Evolutionary conservation across 2,797 vertebrate species (phyloP).

Genomic region (Helarctos malayanus): DNA sequence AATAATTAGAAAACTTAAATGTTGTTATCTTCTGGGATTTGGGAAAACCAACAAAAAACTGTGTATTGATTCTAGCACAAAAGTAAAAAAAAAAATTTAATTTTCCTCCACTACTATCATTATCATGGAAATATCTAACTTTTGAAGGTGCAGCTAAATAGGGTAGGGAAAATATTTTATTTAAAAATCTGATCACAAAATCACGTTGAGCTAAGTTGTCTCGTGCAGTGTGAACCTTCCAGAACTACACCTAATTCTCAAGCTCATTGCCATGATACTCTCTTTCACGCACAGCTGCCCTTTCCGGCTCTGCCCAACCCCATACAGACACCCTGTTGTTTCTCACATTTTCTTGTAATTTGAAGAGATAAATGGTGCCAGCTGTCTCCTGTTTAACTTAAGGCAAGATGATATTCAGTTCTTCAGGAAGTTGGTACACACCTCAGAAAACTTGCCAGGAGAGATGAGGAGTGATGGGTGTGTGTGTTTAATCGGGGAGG

Average conservation of each 20-base stretch:
- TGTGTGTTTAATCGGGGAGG: background rate
- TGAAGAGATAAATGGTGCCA: slow-evolving; percentile 79
- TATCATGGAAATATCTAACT: slow-evolving; percentile 74
- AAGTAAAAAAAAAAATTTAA: slow-evolving; percentile 68
- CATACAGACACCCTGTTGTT: slow-evolving; percentile 77
- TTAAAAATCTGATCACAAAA: slow-evolving; percentile 71
- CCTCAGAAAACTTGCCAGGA: slow-evolving; percentile 70
- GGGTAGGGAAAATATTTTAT: background rate
- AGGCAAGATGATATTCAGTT: slow-evolving; percentile 83
- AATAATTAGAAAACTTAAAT: slow-evolving; percentile 57
- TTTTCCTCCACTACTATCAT: slow-evolving; percentile 69
- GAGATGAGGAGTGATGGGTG: slow-evolving; percentile 52
- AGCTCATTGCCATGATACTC: slow-evolving; percentile 38
- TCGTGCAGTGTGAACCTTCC: slow-evolving; percentile 71
- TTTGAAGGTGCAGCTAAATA: slow-evolving; percentile 75
- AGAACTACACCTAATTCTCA: slow-evolving; percentile 57
- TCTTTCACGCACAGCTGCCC: slow-evolving; percentile 73
- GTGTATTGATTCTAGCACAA: slow-evolving; percentile 49
- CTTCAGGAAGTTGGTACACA: slow-evolving; percentile 79
- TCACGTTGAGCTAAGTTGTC: slow-evolving; percentile 43
- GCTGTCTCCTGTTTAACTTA: slow-evolving; percentile 79
- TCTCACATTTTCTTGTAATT: slow-evolving; percentile 81
- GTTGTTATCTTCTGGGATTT: slow-evolving; percentile 18
- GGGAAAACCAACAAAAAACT: background rate
- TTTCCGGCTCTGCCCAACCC: slow-evolving; percentile 70